These are phyloP conservation scores for Ophion ventricosus DNA, from an alignment of 2,888 invertebrate genomes.

Conservation along the genomic window DNA sequence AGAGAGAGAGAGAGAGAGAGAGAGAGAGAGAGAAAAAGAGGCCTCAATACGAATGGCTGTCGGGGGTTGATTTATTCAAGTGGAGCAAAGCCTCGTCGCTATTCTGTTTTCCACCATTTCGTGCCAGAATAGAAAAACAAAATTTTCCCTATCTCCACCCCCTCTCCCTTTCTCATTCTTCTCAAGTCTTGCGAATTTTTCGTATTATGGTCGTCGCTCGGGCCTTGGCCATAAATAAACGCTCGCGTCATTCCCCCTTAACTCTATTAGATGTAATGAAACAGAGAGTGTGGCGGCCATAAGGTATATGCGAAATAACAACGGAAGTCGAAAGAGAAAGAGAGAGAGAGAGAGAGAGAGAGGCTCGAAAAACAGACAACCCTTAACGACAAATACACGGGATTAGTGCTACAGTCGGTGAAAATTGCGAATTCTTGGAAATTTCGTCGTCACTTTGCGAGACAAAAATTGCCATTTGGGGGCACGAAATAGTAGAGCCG, in stretches of 20 bases:
- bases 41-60: constrained; percentile 37
- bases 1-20: constrained; percentile 24
- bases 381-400: constrained; percentile 39
- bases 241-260: constrained; percentile 17
- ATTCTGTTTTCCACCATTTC: constrained; percentile 57
- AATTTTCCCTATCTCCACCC: constrained; percentile 19
- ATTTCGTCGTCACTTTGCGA: background rate
- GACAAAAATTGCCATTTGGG: background rate
- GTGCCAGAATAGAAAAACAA: constrained; percentile 24
- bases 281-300: background rate
- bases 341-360: background rate
- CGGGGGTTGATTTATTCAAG: constrained; percentile 76
- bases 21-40: constrained; percentile 28
- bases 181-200: constrained; percentile 45
- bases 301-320: background rate
- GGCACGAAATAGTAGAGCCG: background rate
- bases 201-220: constrained; percentile 43
- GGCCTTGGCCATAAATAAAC: constrained; percentile 58
- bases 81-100: constrained; percentile 71
- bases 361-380: constrained; percentile 45
- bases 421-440: constrained; percentile 36
- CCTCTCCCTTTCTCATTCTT: constrained; percentile 33
- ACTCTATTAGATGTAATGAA: constrained; percentile 45
- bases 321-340: constrained; percentile 20
- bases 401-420: constrained; percentile 12